A percentile compares a stretch with the other conserved stretches of the same genome.
These are phyloP conservation scores for Dasyornis broadbenti DNA, from an alignment of 2,113 vertebrate species.

Conservation along the genomic window DNA sequence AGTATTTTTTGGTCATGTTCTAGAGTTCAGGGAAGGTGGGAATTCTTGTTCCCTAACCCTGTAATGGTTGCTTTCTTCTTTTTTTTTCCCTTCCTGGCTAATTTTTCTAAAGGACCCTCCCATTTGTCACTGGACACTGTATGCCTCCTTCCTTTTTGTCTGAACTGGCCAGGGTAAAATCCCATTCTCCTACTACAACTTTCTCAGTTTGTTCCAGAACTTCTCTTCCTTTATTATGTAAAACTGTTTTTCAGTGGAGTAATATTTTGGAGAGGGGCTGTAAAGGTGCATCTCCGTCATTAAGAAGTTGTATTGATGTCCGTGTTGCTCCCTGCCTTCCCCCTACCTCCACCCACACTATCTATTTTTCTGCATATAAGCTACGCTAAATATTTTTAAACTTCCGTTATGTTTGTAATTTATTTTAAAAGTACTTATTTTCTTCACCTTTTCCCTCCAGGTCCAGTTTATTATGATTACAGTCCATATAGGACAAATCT, in stretches of 20 bases:
- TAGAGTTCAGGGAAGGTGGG: background rate
- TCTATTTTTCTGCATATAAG: background rate
- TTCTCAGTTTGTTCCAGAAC: background rate
- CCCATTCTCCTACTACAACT: background rate
- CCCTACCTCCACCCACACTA: accelerated
- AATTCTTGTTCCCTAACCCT: background rate
- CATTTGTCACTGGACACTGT: background rate
- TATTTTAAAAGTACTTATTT: background rate
- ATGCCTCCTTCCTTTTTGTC: background rate
- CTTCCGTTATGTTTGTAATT: background rate
- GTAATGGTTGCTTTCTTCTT: background rate
- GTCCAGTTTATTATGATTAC: slow-evolving; percentile 90
- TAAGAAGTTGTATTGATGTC: background rate
- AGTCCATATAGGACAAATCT: slow-evolving; percentile 88
- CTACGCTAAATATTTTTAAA: background rate
- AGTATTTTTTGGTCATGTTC: background rate
- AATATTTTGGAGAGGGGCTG: background rate
- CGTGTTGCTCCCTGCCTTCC: background rate
- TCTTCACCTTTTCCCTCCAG: slow-evolving; percentile 62
- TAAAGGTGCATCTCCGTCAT: background rate
- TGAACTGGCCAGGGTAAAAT: background rate
- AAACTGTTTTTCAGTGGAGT: background rate
- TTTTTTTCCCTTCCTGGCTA: background rate
- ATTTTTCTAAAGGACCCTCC: background rate
- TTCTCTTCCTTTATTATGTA: background rate